These are phyloP conservation scores for Lacerta viridis DNA, from an alignment of 2,797 vertebrate species.

Conservation along the genomic window DNA sequence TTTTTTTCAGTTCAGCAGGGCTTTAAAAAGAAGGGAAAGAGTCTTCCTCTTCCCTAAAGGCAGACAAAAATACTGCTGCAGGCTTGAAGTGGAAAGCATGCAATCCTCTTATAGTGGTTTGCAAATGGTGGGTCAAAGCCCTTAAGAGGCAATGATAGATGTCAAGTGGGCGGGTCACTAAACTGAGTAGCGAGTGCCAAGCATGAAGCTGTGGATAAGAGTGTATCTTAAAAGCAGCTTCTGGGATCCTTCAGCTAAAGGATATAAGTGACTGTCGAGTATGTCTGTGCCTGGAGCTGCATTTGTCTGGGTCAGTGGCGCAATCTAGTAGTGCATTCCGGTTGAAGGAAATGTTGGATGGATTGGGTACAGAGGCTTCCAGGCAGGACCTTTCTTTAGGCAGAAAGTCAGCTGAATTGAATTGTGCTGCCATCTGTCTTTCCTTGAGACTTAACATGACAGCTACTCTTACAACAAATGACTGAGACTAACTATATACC, in stretches of 20 bases:
- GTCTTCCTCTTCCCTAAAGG: background rate
- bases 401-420: background rate
- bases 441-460: background rate
- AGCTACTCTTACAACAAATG: background rate
- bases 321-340: background rate
- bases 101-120: background rate
- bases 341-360: background rate
- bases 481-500: background rate
- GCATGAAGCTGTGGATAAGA: background rate
- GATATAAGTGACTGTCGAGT: background rate
- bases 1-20: background rate
- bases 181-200: background rate
- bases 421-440: background rate
- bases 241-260: background rate
- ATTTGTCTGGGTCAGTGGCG: background rate
- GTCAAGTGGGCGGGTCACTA: background rate
- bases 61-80: background rate
- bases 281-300: background rate
- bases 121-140: background rate
- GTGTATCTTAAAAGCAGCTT: background rate
- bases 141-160: background rate
- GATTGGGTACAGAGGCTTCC: background rate
- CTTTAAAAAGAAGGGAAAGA: background rate
- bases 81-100: background rate
- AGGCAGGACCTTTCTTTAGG: background rate